Evolutionary conservation across 1,140 invertebrate species (phyloP), one percentile per base, ranked within the genome.

Genomic region (Condylostylus longicornis): DNA sequence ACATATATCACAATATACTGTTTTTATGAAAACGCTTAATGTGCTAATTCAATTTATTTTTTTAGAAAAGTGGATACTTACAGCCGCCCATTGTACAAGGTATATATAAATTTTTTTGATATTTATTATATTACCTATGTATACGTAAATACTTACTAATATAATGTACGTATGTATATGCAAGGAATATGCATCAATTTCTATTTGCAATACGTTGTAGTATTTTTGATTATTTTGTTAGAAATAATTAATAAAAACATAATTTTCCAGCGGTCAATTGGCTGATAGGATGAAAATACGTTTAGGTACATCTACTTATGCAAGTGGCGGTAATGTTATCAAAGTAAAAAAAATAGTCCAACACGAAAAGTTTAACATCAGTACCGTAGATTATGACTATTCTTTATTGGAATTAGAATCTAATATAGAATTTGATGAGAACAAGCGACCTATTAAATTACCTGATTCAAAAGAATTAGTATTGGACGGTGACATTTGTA

Each of bases 61-160:
- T 18, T 54, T 51, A 7, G 37, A 66, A 18, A 42, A 64, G 7
- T 69, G 68, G 50, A 54, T 69, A 18, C 33, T 69, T 1, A 70
- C 67, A 1, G 68, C 68, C 3, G 67, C 66, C 0, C 67, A 70
- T 49, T 70, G 68, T 33, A 69, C 67, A 51, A 61, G 47, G 65
- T 60, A 43, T 49, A 49, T 54, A 3, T 8, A 18, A 15, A 5
- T 5, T 7, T 1, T 33, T 2, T 7, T n/a, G 30, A 31, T 12
- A 31, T 6, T 15, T 31, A 15, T n/a, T 31, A n/a, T 8, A 25
- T 25, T 7, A n/a, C 23, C n/a, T 25, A 25, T 7, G 7, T 7
- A 8, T 8, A 7, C 23, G 13, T 31, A 31, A 7, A 25, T 37
- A 28, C 17, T 21, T 21, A 9, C 6, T 9, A 31, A 9, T 31